These are phyloP conservation scores for Pachyuromys duprasi DNA, from an alignment of 2,797 vertebrate genomes.

Conservation along the genomic window DNA sequence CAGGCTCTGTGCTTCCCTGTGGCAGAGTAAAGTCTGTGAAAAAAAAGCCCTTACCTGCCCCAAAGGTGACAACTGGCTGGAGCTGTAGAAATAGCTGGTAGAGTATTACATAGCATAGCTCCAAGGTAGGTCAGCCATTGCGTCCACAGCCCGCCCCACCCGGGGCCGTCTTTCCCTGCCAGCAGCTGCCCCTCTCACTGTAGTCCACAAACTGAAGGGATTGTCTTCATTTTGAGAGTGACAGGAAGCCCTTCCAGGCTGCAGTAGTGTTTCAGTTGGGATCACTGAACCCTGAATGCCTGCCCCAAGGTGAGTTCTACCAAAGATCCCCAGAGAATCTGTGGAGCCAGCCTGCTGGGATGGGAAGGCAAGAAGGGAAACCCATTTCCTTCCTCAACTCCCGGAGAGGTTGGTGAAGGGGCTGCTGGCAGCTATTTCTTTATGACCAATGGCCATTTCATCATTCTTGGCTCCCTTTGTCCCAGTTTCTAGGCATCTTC, in stretches of 20 bases:
- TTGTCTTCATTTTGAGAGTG: background rate
- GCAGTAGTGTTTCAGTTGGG: background rate
- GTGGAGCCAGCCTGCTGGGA: background rate
- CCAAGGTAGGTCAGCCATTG: background rate
- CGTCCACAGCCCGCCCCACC: background rate
- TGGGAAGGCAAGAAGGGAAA: no score
- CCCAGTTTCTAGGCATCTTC: background rate
- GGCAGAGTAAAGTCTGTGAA: no score
- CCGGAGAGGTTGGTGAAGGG: background rate
- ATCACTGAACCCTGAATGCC: no score
- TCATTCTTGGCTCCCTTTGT: rapidly evolving
- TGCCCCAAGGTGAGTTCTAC: no score
- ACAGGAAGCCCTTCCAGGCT: background rate
- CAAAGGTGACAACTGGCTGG: background rate
- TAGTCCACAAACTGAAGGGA: background rate
- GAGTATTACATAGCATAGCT: background rate
- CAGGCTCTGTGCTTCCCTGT: background rate
- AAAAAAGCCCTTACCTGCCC: background rate
- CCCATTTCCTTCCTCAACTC: background rate
- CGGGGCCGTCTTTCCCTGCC: rapidly evolving
- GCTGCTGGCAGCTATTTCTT: background rate
- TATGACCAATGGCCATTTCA: rapidly evolving
- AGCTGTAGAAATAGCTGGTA: background rate
- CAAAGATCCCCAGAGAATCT: no score
- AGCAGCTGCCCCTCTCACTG: background rate